Evolutionary conservation across 2,113 vertebrate genomes (phyloP), one percentile per base, ranked within the genome.

Genomic region (Pelecanus crispus): DNA sequence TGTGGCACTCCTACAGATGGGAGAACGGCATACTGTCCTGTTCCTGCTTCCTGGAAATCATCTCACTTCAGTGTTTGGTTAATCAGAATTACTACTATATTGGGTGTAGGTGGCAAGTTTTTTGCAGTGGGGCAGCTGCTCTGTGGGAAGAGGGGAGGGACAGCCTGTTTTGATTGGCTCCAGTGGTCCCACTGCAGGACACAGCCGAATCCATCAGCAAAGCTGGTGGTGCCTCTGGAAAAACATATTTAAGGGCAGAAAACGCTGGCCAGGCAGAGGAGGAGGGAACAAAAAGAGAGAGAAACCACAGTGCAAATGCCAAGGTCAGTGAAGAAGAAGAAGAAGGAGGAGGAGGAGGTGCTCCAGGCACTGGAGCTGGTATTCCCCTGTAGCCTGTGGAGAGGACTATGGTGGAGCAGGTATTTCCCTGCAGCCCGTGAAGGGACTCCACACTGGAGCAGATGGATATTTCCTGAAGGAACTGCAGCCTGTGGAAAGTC

Each of bases 301-400:
- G 31, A 80, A 89, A 58, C 11, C 4, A 0, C 2, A 42, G 2
- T 26, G 25, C 1, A 5, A 91, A 40, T 21, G 59, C 2, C 4
- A 7, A 52, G 28, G 15, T 52, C 59, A 80, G 45, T 55, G 20
- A 49, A 49, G 29, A 31, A 59, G 20, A 49, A 49, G 29, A 31
- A 62, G 29, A 9, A 77, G 15, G 32, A 53, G 31, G 42, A 63
- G 28, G 44, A 58, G 10, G 56, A 81, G 58, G 14, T 52, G 5
- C 31, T 32, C 16, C 3, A 15, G 52, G 31, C 19, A 11, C 31
- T 52, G 53, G 22, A 49, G 38, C 24, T 38, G 38, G 28, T 32
- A 49, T 63, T 81, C 19, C n/a, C n/a, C n/a, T 42, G 34, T 19
- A 81, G 19, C 19, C 29, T n/a, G 22, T 20, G 44, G 20, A 32